A percentile compares a stretch with the other conserved stretches of the same genome.
Evolutionary conservation across 2,888 invertebrate species (phyloP).

Genomic region (Drosophila meridiana): DNA sequence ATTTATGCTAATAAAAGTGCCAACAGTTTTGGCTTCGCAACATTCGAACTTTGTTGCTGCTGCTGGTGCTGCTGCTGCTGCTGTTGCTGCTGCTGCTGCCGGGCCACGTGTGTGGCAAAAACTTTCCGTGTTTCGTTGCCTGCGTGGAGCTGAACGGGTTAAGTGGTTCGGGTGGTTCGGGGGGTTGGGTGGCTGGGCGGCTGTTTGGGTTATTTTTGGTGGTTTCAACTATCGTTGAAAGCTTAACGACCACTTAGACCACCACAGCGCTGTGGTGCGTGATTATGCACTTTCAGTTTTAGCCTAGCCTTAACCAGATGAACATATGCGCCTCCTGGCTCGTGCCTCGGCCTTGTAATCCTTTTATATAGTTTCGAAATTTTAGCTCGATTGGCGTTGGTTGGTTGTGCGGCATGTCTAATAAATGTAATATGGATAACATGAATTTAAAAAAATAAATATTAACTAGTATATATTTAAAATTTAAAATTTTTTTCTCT

Average conservation of each 20-base stretch:
- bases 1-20: slow-evolving; percentile 76
- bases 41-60: slow-evolving; percentile 47
- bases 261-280: slow-evolving; percentile 53
- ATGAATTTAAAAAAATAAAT: too few relatives aligned
- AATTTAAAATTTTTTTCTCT: background rate
- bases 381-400: background rate
- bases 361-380: slow-evolving; percentile 8
- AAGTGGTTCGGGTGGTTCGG: background rate
- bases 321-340: background rate
- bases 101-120: slow-evolving; percentile 46
- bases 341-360: slow-evolving; percentile 6
- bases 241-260: slow-evolving; percentile 64
- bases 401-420: background rate
- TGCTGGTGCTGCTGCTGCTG: slow-evolving; percentile 3
- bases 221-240: slow-evolving; percentile 54
- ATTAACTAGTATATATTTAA: too few relatives aligned
- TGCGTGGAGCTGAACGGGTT: slow-evolving; percentile 1
- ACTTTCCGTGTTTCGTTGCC: slow-evolving; percentile 32
- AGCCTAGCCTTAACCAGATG: slow-evolving; percentile 15
- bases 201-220: background rate
- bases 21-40: slow-evolving; percentile 53
- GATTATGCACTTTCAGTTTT: slow-evolving; percentile 57
- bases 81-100: slow-evolving; percentile 1
- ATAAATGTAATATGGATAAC: background rate
- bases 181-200: background rate